Evolutionary conservation across 1,140 invertebrate species (phyloP), one percentile per base, ranked within the genome.

Genomic region (Anthonomus grandis): DNA sequence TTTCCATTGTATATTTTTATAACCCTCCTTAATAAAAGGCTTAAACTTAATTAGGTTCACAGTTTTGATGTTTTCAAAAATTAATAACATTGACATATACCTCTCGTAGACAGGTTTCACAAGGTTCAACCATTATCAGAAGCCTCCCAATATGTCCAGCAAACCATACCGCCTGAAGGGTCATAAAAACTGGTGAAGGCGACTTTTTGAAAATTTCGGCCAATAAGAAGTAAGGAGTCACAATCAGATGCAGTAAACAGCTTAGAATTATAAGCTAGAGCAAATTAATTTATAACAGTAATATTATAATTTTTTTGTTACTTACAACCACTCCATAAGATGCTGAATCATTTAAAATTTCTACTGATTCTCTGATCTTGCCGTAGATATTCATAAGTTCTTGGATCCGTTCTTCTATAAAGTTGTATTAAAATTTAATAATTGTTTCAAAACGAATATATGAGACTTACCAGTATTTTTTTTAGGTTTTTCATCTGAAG

Each of bases 201-300:
- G 64, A 73, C 12, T 15, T 0, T 31, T 68, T 71, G n/a, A 74
- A 67, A 17, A 83, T 72, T 65, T 86, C 83, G 66, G 83, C 75
- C 41, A 86, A 82, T 1, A 86, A 70, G 66, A 87, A 86, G 65
- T 86, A 87, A 0, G 84, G 82, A 0, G 86, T 86, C 10, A 86
- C 84, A 15, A 87, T 83, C 12, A 87, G 69, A 62, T 87, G 86
- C 55, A 87, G 74, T 24, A 87, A 65, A 31, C 83, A 85, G 0
- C 83, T 85, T n/a, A 86, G 75, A 2, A 84, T 75, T 8, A 84
- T 80, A 1, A 82, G 38, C 62, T 64, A 34, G 42, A 61, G 61
- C 45, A 39, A 45, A 25, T n/a, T n/a, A n/a, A n/a, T n/a, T n/a
- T n/a, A 31, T 36, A 47, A 6, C 6, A 47, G 31, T 24, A 47